Percentiles rank a stretch among this genome's conserved stretches.
phyloP scores from a whole-genome alignment of 1,140 invertebrate genomes.

The Hypothenemus hampei region DNA sequence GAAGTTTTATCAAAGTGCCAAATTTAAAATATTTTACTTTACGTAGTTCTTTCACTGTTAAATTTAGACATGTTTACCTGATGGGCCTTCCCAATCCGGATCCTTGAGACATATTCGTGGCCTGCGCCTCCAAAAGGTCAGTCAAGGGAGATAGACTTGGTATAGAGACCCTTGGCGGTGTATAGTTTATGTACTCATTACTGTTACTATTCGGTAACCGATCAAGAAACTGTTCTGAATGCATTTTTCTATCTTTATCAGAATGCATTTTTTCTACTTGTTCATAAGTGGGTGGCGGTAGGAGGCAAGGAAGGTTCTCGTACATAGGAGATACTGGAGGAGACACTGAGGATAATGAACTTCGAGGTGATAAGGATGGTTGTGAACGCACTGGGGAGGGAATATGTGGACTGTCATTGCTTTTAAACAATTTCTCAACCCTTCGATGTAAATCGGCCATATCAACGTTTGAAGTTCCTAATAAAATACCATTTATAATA shows the following conservation, averaged over 20 bases:
- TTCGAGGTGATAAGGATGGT: constrained; percentile 72
- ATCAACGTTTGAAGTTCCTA: constrained; percentile 56
- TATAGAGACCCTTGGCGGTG: constrained; percentile 33
- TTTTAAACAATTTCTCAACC: constrained; percentile 63
- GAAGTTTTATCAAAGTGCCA: too few species aligned
- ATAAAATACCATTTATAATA: too few species aligned
- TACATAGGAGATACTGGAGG: constrained; percentile 75
- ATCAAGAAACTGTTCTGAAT: constrained; percentile 44
- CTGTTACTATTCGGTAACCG: constrained; percentile 43
- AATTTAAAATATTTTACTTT: too few species aligned
- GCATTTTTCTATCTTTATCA: constrained; percentile 42
- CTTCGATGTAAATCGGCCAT: constrained; percentile 80
- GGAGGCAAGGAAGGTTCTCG: constrained; percentile 56
- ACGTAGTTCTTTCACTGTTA: too few species aligned
- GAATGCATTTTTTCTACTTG: too few species aligned
- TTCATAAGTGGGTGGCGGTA: constrained; percentile 65
- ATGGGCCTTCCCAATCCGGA: constrained; percentile 54
- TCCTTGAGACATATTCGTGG: constrained; percentile 43
- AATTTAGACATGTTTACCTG: too few species aligned
- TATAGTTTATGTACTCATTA: constrained; percentile 30
- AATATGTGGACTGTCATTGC: constrained; percentile 50
- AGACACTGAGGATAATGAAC: constrained; percentile 80
- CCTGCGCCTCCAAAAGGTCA: constrained; percentile 36
- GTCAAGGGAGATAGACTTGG: constrained; percentile 39
- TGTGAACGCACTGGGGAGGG: constrained; percentile 57